Evolutionary conservation across 2,113 vertebrate species (phyloP), one percentile per base, ranked within the genome.

Genomic region (Serinus canaria): DNA sequence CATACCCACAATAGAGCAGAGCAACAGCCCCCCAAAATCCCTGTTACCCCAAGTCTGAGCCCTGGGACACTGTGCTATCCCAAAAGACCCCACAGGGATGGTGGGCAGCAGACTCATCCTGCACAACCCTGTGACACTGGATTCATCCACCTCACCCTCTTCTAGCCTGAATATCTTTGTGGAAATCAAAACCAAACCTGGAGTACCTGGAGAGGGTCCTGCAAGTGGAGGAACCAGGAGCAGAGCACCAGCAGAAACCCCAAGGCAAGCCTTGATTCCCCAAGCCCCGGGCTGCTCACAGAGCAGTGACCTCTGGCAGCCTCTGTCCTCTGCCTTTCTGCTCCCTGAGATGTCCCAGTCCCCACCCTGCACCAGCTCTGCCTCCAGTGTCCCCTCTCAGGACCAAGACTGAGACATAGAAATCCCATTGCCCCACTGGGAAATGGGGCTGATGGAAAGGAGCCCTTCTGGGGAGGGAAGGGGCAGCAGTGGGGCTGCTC

Each of bases 1-100:
- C 47, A 69, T 44, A 37, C 2, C 9, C 37, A 46, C 56, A 70
- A 10, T 0, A 1, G 28, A 49, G 31, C 0, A 0, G 14, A 70
- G 23, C 9, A 49, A 30, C 35, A 82, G 18, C 4, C 11, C 16
- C 37, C 10, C 30, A 4, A 1, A 60, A 68, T 35, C 30, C 49
- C 58, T 37, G 24, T 10, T 31, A 13, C 9, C 53, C 49, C 35
- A 35, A 3, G 21, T 21, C 47, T 62, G 33, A 35, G 41, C 23
- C 23, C 62, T 72, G 53, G 21, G 44, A 35, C 9, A 21, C 63
- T 33, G 9, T 10, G 9, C 49, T 90, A 70, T 59, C n/a, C 56
- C 39, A 25, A 23, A 33, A 10, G 39, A 52, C 19, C 18, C 44
- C 11, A 1, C 3, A 62, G 46, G 35, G 46, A 64, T 43, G n/a